Conservation (phyloP, 2,113 vertebrate species). For the Sinocyclocheilus anophthalmus region DNA sequence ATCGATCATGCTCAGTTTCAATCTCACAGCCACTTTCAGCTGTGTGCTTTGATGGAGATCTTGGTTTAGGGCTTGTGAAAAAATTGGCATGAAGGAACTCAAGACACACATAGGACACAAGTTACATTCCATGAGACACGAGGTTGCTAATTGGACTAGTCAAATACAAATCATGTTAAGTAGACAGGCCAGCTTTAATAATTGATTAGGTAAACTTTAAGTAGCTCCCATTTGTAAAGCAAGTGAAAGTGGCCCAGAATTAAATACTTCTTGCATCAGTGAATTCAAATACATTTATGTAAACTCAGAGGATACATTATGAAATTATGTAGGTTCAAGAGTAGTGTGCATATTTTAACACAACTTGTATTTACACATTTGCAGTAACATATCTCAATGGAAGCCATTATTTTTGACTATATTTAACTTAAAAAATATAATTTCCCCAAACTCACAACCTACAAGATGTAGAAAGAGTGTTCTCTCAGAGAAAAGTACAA, state of each 20-base stretch:
- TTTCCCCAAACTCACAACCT: not conserved
- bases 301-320: slow-evolving; percentile 7
- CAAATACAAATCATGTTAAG: slow-evolving; percentile 26
- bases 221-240: slow-evolving; percentile 34
- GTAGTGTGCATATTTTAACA: not conserved
- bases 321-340: not conserved
- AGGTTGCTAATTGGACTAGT: slow-evolving; percentile 2
- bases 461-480: slow-evolving; percentile 2
- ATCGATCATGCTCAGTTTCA: slow-evolving; percentile 56
- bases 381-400: not conserved
- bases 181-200: slow-evolving; percentile 23
- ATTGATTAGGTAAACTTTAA: slow-evolving; percentile 30
- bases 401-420: not conserved
- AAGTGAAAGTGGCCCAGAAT: not conserved
- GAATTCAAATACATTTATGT: slow-evolving; percentile 14
- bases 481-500: not conserved
- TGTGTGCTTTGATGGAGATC: slow-evolving; percentile 38
- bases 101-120: not conserved
- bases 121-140: not conserved
- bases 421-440: slow-evolving; percentile 14
- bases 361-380: not conserved
- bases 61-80: slow-evolving; percentile 11
- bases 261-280: not conserved
- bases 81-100: slow-evolving; percentile 27
- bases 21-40: slow-evolving; percentile 29